These are phyloP conservation scores for Dendrocincla tyrannina DNA, from an alignment of 2,797 vertebrate genomes.

Conservation along the genomic window DNA sequence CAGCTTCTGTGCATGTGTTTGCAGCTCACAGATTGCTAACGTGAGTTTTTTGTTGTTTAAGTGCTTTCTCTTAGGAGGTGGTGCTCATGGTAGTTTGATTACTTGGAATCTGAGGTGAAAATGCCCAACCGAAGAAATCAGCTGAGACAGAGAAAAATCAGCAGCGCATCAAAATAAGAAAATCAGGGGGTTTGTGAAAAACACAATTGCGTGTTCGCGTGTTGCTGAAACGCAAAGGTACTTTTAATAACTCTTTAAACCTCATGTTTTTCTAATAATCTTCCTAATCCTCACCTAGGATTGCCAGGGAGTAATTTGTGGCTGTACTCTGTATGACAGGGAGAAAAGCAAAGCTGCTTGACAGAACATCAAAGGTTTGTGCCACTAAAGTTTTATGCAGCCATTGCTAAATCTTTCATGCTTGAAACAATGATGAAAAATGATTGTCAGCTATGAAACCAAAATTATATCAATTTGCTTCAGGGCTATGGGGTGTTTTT, in stretches of 20 bases:
- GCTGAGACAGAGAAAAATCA: not conserved
- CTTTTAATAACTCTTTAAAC: constrained; percentile 27
- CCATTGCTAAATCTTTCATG: constrained; percentile 8
- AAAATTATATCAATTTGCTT: constrained; percentile 36
- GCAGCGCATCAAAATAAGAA: not conserved
- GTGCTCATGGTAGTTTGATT: not conserved
- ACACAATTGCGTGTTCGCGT: not conserved
- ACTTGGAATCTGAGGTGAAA: not conserved
- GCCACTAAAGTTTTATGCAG: constrained; percentile 29
- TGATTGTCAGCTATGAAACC: constrained; percentile 27
- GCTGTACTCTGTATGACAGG: not conserved
- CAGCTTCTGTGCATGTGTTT: not conserved
- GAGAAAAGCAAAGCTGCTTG: not conserved
- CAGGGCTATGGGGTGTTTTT: not conserved
- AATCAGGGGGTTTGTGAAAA: not conserved
- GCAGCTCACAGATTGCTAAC: not conserved
- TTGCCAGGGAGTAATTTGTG: constrained; percentile 24
- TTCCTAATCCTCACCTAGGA: constrained; percentile 16
- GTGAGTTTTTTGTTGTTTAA: not conserved
- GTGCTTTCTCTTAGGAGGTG: not conserved
- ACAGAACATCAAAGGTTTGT: constrained; percentile 29
- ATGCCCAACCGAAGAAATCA: not conserved
- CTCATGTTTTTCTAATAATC: constrained; percentile 11
- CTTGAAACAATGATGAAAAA: constrained; percentile 52
- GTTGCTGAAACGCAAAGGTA: constrained; percentile 19